Evolutionary conservation across 2,797 vertebrate genomes (phyloP).

Genomic region (Glyptemys insculpta): DNA sequence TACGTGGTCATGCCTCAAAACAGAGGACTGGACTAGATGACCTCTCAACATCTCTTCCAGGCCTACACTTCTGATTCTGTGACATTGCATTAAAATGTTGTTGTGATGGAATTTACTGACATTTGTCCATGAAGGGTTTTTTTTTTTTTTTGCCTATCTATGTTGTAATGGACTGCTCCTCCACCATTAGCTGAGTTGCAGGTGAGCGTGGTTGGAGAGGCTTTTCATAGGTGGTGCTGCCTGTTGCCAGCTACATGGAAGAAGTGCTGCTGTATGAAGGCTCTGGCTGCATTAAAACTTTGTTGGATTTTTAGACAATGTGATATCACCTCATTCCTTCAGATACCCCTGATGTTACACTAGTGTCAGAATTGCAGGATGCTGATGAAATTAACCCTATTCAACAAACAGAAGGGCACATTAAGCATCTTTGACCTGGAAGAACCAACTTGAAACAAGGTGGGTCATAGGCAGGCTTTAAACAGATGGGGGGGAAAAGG

Average conservation of each 20-base stretch:
- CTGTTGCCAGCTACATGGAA: no score
- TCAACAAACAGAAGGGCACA: not conserved
- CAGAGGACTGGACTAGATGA: no score
- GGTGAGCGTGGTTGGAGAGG: not conserved
- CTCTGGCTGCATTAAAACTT: no score
- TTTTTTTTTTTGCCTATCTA: not conserved
- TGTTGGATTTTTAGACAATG: no score
- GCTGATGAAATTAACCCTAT: not conserved
- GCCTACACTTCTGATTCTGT: not conserved
- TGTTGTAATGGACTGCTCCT: not conserved
- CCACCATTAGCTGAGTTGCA: not conserved
- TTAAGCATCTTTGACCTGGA: not conserved
- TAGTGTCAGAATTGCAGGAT: not conserved
- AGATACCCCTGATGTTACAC: no score
- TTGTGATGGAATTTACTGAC: constrained; percentile 4
- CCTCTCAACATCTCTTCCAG: no score
- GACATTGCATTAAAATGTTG: not conserved
- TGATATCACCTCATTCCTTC: no score
- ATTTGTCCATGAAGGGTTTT: not conserved
- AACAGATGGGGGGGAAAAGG: not conserved
- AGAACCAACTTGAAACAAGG: not conserved
- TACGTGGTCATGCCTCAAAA: no score
- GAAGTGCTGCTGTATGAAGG: no score
- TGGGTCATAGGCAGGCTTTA: not conserved
- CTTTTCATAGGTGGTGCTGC: no score